A percentile compares a stretch with the other conserved stretches of the same genome.
phyloP scores from a whole-genome alignment of 2,797 vertebrate genomes.

The Octomys mimax region DNA sequence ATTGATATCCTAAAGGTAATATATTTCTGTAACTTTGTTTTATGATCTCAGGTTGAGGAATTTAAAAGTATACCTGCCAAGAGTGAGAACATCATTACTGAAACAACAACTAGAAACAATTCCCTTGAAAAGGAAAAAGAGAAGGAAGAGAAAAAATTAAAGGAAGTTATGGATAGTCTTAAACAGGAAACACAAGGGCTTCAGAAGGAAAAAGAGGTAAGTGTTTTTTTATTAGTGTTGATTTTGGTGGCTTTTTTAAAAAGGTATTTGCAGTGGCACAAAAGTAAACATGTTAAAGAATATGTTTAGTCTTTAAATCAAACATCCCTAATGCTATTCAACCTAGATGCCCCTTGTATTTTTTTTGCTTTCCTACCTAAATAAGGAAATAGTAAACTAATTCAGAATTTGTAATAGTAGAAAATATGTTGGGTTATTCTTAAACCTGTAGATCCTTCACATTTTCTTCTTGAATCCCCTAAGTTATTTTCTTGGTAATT shows the following conservation, averaged over 20 bases:
- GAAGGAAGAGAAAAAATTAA: slow-evolving; percentile 93
- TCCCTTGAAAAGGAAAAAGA: slow-evolving; percentile 93
- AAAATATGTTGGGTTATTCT: slow-evolving; percentile 28
- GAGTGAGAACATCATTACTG: slow-evolving; percentile 92
- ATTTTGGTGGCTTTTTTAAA: slow-evolving; percentile 9
- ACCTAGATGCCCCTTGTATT: not conserved
- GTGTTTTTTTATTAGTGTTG: not conserved
- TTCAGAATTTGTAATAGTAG: not conserved
- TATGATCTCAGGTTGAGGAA: slow-evolving; percentile 92
- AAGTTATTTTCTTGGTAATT: slow-evolving; percentile 22
- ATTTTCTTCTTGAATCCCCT: not conserved
- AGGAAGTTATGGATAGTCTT: slow-evolving; percentile 94
- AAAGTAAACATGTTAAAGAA: not conserved
- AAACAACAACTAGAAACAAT: slow-evolving; percentile 91
- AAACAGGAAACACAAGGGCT: slow-evolving; percentile 95
- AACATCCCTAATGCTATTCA: not conserved
- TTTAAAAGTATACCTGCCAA: slow-evolving; percentile 90
- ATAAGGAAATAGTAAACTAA: not conserved
- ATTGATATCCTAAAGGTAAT: not conserved
- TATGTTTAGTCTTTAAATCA: slow-evolving; percentile 15
- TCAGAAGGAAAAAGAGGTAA: slow-evolving; percentile 97
- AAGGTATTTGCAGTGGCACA: slow-evolving; percentile 17
- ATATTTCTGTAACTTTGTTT: slow-evolving; percentile 30
- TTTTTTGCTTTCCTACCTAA: not conserved
- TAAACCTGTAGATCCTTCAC: not conserved